Evolutionary conservation across 2,888 invertebrate species (phyloP), one percentile per base, ranked within the genome.

Genomic region (Pyrgus malvae): DNA sequence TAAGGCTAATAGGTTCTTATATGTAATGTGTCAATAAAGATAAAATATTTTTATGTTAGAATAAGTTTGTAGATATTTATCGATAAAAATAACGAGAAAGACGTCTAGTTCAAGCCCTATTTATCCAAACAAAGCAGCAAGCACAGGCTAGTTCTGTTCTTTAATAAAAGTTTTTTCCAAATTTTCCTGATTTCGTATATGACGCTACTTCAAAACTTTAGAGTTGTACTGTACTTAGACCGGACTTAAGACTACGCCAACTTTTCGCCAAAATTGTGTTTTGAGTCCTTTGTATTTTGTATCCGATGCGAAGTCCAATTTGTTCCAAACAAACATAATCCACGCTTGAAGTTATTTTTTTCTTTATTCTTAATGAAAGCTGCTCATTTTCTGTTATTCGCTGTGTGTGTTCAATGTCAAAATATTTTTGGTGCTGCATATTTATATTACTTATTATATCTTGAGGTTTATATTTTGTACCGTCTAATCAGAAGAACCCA

Each of bases 131-230:
- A n/a, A n/a, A n/a, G n/a, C n/a, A n/a, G n/a, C n/a, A n/a, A n/a
- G n/a, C n/a, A n/a, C n/a, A n/a, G n/a, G n/a, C n/a, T n/a, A n/a
- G n/a, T n/a, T n/a, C n/a, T n/a, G n/a, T n/a, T n/a, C n/a, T n/a
- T n/a, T n/a, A n/a, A n/a, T n/a, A n/a, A n/a, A n/a, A n/a, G n/a
- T n/a, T n/a, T n/a, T n/a, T n/a, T n/a, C n/a, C 21, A 45, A 44
- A 46, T 48, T 48, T 54, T 23, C 48, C 40, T 48, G 48, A 54
- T 54, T 31, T 53, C 35, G 38, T 53, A 31, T 21, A 45, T 53
- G 38, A 29, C 45, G 38, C 27, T 44, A 17, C 29, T 53, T 46
- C 12, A 29, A 16, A 49, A 51, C 35, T 37, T 38, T 12, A 23
- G 37, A 21, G 38, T 29, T 53, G 37, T 16, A n/a, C 16, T 2